Conservation (phyloP, 2,113 vertebrate species). For the Poecile atricapillus region DNA sequence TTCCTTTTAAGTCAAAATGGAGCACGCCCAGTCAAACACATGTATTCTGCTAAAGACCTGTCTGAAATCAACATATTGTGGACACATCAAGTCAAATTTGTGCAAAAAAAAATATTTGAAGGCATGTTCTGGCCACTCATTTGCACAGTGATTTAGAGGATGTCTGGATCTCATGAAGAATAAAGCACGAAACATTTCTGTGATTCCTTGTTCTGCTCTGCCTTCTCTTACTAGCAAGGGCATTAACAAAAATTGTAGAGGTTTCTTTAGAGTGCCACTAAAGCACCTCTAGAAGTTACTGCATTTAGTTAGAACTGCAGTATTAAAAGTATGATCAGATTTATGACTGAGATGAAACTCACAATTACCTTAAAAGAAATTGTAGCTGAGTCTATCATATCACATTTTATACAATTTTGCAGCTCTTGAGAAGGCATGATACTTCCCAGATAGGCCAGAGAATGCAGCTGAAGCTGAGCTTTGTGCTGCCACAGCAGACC, state of each 20-base stretch:
- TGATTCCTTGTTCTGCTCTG: not conserved
- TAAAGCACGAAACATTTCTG: rapidly evolving
- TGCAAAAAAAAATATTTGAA: not conserved
- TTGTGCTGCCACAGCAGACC: not conserved
- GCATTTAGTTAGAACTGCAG: not conserved
- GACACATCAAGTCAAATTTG: not conserved
- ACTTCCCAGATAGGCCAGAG: not conserved
- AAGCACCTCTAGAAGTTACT: not conserved
- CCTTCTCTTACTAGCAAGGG: not conserved
- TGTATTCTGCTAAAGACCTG: not conserved
- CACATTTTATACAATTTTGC: not conserved
- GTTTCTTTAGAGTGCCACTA: not conserved
- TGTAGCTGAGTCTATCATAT: not conserved
- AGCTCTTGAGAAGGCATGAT: not conserved
- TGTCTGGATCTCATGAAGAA: not conserved
- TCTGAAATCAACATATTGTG: not conserved
- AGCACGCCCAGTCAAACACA: not conserved
- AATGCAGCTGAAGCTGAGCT: not conserved
- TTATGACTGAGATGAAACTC: not conserved
- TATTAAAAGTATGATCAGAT: not conserved
- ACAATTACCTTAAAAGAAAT: not conserved
- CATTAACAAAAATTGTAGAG: not conserved
- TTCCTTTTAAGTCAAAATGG: not conserved
- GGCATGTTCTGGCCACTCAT: not conserved
- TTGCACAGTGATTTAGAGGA: not conserved